Percentiles rank a stretch among this genome's conserved stretches.
Evolutionary conservation across 2,888 invertebrate genomes (phyloP).

Genomic region (Melikaiella ostensackeni): DNA sequence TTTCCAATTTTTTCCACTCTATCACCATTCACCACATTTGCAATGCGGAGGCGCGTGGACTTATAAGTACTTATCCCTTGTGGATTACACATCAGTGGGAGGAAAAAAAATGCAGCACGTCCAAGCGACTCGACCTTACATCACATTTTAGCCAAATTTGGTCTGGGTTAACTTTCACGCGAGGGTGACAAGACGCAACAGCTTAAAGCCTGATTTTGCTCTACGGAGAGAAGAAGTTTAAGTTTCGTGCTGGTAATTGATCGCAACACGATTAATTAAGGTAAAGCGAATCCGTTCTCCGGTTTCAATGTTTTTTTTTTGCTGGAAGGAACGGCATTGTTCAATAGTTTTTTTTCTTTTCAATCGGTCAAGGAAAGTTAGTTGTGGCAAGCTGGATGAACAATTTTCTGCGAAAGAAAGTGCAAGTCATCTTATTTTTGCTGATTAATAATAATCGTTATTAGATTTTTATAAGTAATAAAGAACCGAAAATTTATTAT

Average conservation of each 20-base stretch:
- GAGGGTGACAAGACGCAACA: constrained; percentile 38
- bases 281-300: neutral
- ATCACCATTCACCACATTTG: constrained; percentile 41
- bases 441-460: no score
- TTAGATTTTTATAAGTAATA: no score
- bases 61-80: constrained; percentile 62
- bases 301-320: neutral
- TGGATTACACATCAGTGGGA: constrained; percentile 38
- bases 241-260: constrained; percentile 22
- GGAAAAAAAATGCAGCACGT: constrained; percentile 45
- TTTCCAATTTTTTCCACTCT: constrained; percentile 35
- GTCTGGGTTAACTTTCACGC: constrained; percentile 58
- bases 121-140: constrained; percentile 41
- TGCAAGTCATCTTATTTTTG: no score
- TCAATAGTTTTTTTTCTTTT: neutral
- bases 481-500: no score
- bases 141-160: constrained; percentile 60
- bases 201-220: constrained; percentile 19
- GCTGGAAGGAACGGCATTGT: neutral
- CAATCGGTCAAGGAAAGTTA: no score
- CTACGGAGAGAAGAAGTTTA: constrained; percentile 11
- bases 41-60: constrained; percentile 58
- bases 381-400: no score
- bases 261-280: constrained; percentile 25
- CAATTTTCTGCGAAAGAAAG: no score